Percentiles rank a stretch among this genome's conserved stretches.
These are phyloP conservation scores for Oreochromis tanganicae DNA, from an alignment of 2,113 vertebrate species.

Conservation along the genomic window DNA sequence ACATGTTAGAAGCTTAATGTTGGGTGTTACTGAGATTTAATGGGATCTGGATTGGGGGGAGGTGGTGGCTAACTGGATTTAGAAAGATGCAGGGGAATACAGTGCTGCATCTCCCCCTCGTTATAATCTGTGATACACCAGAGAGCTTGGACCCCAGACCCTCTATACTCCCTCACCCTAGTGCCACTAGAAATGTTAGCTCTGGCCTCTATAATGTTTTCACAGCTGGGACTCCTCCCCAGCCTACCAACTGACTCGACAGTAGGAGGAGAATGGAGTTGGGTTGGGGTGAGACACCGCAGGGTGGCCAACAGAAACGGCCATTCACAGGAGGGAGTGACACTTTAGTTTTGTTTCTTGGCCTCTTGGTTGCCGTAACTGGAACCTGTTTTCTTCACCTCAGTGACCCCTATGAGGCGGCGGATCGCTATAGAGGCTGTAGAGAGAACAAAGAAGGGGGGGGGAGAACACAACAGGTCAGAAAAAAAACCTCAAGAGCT, in stretches of 20 bases:
- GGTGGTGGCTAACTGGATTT: background rate
- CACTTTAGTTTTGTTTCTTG: conserved; percentile 88
- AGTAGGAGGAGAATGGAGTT: conserved; percentile 32
- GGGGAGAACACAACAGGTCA: background rate
- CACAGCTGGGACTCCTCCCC: conserved; percentile 31
- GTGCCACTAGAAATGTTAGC: conserved; percentile 28
- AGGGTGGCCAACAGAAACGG: background rate
- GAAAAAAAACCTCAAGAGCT: background rate
- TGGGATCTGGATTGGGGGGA: background rate
- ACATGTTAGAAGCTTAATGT: conserved; percentile 15
- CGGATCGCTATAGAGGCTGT: conserved; percentile 93
- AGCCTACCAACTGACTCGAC: conserved; percentile 11
- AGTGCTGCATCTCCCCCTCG: conserved; percentile 3
- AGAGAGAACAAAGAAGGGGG: background rate
- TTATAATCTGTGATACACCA: conserved; percentile 11
- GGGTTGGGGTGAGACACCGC: conserved; percentile 9
- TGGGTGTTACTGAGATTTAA: conserved; percentile 5
- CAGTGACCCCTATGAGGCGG: conserved; percentile 94
- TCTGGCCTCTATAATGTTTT: conserved; percentile 40
- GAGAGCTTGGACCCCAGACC: conserved; percentile 6
- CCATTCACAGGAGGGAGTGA: background rate
- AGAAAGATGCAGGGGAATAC: background rate
- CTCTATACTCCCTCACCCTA: background rate
- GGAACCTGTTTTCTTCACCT: conserved; percentile 94
- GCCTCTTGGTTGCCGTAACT: conserved; percentile 91